Conservation (phyloP, 2,888 invertebrate genomes). For the Lymantria dispar region DNA sequence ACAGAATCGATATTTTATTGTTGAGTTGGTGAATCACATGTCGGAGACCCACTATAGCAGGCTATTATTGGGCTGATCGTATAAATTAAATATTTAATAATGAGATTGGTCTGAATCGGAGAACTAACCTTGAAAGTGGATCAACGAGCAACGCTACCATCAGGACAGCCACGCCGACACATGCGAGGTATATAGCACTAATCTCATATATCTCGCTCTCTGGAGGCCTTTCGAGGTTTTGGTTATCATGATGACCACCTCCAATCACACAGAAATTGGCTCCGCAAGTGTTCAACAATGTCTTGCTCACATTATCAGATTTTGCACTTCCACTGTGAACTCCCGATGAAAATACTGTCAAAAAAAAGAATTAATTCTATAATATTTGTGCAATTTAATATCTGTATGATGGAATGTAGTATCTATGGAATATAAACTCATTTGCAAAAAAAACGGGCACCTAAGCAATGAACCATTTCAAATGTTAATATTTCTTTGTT, state of each 20-base stretch:
- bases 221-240: conserved; percentile 90
- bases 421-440: too few relatives aligned
- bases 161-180: conserved; percentile 92
- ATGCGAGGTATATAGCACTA: conserved; percentile 93
- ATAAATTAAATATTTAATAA: too few relatives aligned
- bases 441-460: too few relatives aligned
- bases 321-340: conserved; percentile 83
- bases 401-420: too few relatives aligned
- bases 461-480: too few relatives aligned
- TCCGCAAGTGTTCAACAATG: conserved; percentile 85
- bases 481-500: too few relatives aligned
- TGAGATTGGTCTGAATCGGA: conserved; percentile 1
- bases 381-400: too few relatives aligned
- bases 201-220: conserved; percentile 94
- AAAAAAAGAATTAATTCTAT: conserved; percentile 3
- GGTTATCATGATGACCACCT: conserved; percentile 84
- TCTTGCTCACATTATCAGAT: conserved; percentile 69
- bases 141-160: conserved; percentile 95
- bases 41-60: too few relatives aligned
- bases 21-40: too few relatives aligned
- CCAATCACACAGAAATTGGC: conserved; percentile 92
- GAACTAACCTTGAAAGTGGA: conserved; percentile 90
- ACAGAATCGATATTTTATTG: too few relatives aligned
- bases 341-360: conserved; percentile 88
- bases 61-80: too few relatives aligned